Evolutionary conservation across 2,888 invertebrate species (phyloP).

Genomic region (Cylindroiulus punctatus): DNA sequence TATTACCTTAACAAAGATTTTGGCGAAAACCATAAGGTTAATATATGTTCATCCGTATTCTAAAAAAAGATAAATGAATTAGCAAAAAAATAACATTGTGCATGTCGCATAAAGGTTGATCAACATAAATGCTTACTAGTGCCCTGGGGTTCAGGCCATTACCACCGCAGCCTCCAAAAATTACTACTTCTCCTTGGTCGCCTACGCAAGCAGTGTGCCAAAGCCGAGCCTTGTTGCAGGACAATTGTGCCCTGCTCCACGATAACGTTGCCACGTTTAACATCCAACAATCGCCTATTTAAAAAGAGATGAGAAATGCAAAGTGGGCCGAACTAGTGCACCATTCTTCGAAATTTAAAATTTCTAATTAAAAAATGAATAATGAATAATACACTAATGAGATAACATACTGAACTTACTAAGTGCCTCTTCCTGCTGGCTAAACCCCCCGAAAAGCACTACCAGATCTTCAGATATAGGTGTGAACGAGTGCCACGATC

Average conservation of each 20-base stretch:
- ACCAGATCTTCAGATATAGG: slow-evolving; percentile 61
- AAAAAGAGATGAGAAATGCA: background rate
- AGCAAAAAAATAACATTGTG: background rate
- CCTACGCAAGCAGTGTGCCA: slow-evolving; percentile 65
- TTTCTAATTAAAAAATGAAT: background rate
- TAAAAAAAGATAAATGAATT: slow-evolving; percentile 55
- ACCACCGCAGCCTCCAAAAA: slow-evolving; percentile 65
- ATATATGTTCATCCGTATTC: slow-evolving; percentile 61
- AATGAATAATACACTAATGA: slow-evolving; percentile 50
- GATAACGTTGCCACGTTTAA: slow-evolving; percentile 61
- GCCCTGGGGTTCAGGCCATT: slow-evolving; percentile 62
- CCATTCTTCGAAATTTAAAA: background rate
- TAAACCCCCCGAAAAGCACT: slow-evolving; percentile 64
- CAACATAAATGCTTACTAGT: slow-evolving; percentile 49
- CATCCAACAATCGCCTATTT: slow-evolving; percentile 65
- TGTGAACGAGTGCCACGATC: slow-evolving; percentile 66
- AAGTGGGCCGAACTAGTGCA: background rate
- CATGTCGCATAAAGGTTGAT: background rate
- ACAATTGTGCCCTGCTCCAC: slow-evolving; percentile 63
- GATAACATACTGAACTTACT: slow-evolving; percentile 59
- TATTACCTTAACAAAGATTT: slow-evolving; percentile 62
- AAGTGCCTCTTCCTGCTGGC: slow-evolving; percentile 60
- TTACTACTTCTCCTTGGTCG: slow-evolving; percentile 63
- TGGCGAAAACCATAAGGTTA: slow-evolving; percentile 61
- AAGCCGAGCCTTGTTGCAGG: slow-evolving; percentile 62